Base-by-base conservation (phyloP, 2,888 invertebrate genomes). In the Cheilosia impressa region DNA sequence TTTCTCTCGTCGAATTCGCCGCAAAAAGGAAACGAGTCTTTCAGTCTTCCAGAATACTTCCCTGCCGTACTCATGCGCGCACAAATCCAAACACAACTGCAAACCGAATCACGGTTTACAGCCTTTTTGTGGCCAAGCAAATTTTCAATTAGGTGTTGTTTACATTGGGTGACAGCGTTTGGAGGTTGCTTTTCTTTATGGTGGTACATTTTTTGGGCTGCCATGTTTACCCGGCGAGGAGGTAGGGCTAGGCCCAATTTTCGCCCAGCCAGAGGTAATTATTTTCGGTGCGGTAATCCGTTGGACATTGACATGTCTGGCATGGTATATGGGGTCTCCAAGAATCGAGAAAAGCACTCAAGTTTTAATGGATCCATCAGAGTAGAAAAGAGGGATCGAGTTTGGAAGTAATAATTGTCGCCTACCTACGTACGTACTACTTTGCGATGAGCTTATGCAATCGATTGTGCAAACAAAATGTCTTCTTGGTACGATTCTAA, bases 61-160 rank as follows among this genome's bases (percentile, higher is more conserved):
- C 63, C 5, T 22, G 7, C 19, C 34, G 38, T 38, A 24, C 58
- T 31, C 80, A 80, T 63, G 73, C 68, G 80, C 9, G 57, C 47
- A 66, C 53, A 52, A 41, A 58, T 57, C 50, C 34, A 45, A 31
- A 24, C 41, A 57, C 38, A 65, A 53, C 41, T 15, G 24, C 43
- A n/a, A 24, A 4, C 22, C 22, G 17, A 27, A 15, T 24, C 24
- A 41, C 4, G 47, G 43, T 41, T 43, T 60, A 17, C 17, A 45
- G 41, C 45, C 38, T 52, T 55, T 58, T 50, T 5, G 31, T 15
- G 52, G 24, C 19, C 2, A 65, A 17, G 53, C 60, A 50, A 50
- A 75, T 50, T 63, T 71, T 76, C 58, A 71, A 72, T 82, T 82
- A 76, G 60, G 60, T 77, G 65, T 71, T 77, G 76, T 82, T 82